Base-by-base conservation (phyloP, 2,797 vertebrate genomes). In the Acestrorhynchus altus region DNA sequence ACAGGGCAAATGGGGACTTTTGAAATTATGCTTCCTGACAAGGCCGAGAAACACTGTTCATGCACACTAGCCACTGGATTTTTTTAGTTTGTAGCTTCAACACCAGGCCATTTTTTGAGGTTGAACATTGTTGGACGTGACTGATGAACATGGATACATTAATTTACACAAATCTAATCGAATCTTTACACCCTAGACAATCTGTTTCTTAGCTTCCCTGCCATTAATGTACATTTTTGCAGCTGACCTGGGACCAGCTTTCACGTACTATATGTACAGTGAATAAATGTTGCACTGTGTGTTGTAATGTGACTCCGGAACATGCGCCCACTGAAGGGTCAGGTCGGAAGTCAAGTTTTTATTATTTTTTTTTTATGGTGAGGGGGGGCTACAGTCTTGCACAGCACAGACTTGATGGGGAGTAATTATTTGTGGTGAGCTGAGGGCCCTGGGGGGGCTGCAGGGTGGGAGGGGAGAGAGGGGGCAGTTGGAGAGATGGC, bases 391-490 rank as follows among this genome's bases (percentile, higher is more conserved):
- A 89, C 93, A 44, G 94, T 89, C 95, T 94, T 94, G 92, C 93
- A 89, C 92, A 94, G 92, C 91, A 86, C 92, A 91, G 92, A 95
- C 93, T 93, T 94, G 92, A 93, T 92, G 87, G 91, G 85, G 90
- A 95, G 95, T 95, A 95, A 95, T 98, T 96, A 97, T 96, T 96
- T 96, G 94, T 94, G 93, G 95, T 95, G 94, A 95, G 94, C 95
- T 94, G 91, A 92, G 90, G 90, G 94, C 95, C 95, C 93, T 88
- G 78, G 80, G 91, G 95, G 91, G 95, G 85, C 86, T 88, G 88
- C 77, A 57, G 89, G 85, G 90, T 91, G 87, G 85, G 88, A 86
- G 87, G 87, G 93, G 93, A 89, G 93, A 83, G 94, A 94, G 93
- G 94, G 90, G 86, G 94, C 94, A 93, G 94, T 35, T 94, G 88